Evolutionary conservation across 2,888 invertebrate genomes (phyloP).

Genomic region (Tipula helvola): DNA sequence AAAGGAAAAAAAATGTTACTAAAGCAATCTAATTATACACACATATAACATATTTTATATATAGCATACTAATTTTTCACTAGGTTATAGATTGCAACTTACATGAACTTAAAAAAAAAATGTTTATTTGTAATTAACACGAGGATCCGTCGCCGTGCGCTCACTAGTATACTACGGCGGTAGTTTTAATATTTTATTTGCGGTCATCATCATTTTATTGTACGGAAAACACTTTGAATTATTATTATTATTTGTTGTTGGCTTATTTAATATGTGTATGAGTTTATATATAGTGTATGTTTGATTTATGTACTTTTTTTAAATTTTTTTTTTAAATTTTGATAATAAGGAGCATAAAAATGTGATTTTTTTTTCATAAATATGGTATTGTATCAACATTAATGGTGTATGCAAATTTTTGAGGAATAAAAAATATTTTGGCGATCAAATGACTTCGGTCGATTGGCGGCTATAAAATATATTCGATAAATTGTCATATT

Average conservation of each 20-base stretch:
- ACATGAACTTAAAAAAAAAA: background rate
- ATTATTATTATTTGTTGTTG: background rate
- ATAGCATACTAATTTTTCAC: background rate
- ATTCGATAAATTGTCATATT: no score
- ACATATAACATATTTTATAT: background rate
- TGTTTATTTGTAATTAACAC: background rate
- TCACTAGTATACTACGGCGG: background rate
- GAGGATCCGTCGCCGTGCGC: background rate
- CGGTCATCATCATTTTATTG: background rate
- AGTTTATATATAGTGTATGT: background rate
- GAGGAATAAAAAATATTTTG: no score
- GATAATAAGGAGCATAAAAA: background rate
- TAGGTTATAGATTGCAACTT: constrained; percentile 4
- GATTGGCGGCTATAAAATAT: no score
- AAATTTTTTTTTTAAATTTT: background rate
- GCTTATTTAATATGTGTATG: background rate
- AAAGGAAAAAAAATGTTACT: background rate
- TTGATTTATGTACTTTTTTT: background rate
- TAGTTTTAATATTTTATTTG: background rate
- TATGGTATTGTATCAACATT: background rate
- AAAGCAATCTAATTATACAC: background rate
- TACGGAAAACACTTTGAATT: background rate
- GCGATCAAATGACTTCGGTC: no score
- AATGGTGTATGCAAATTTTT: background rate
- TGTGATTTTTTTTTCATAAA: background rate